Evolutionary conservation across 1,140 invertebrate species (phyloP).

Genomic region (Megathymus violae): DNA sequence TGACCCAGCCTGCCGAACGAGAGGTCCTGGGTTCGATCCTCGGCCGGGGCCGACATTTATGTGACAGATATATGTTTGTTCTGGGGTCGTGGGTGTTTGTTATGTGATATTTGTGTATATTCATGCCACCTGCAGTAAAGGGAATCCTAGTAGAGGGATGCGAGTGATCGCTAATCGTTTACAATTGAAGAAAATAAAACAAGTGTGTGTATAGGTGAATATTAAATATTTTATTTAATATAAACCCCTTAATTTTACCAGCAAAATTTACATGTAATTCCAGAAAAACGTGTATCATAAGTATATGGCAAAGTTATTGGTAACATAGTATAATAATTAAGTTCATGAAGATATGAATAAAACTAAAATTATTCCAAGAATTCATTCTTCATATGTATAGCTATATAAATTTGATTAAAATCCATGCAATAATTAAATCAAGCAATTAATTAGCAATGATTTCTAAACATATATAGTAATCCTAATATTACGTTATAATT

Average conservation of each 20-base stretch:
- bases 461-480: slow-evolving; percentile 40
- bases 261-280: slow-evolving; percentile 67
- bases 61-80: no score
- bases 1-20: no score
- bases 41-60: no score
- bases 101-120: no score
- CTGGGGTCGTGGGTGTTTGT: no score
- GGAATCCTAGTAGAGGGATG: no score
- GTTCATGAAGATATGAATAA: slow-evolving; percentile 16
- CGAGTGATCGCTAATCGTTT: no score
- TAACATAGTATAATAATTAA: slow-evolving; percentile 25
- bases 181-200: no score
- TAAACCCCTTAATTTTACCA: slow-evolving; percentile 69
- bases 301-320: slow-evolving; percentile 29
- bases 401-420: slow-evolving; percentile 15
- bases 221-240: slow-evolving; percentile 77
- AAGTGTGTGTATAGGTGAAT: slow-evolving; percentile 66
- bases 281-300: slow-evolving; percentile 28
- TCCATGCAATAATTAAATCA: slow-evolving; percentile 35
- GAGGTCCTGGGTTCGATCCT: no score
- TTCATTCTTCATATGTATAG: background rate
- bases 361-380: slow-evolving; percentile 36
- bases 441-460: slow-evolving; percentile 29
- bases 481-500: slow-evolving; percentile 61
- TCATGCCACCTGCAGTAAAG: no score